A percentile compares a stretch with the other conserved stretches of the same genome.
Conservation (phyloP, 1,140 invertebrate genomes). For the Drosophila varians region DNA sequence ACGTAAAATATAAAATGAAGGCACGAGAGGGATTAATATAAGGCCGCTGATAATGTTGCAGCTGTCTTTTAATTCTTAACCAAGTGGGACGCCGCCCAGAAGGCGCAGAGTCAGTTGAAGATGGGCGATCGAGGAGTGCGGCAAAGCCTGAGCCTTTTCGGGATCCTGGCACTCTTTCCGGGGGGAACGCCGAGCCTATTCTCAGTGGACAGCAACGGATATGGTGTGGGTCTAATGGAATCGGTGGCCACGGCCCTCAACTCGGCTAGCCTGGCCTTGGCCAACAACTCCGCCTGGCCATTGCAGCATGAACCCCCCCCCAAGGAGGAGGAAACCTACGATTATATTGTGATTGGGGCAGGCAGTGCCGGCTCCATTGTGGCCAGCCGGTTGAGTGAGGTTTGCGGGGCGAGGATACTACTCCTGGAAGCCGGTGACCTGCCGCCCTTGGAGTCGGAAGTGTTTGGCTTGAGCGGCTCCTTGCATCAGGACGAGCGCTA, state of each 20-base stretch:
- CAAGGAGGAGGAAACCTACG: slow-evolving; percentile 63
- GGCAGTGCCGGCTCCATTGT: slow-evolving; percentile 87
- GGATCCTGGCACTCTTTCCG: neutral
- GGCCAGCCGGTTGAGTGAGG: slow-evolving; percentile 75
- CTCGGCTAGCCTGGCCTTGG: slow-evolving; percentile 84
- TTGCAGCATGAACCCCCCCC: slow-evolving; percentile 83
- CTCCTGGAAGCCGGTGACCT: slow-evolving; percentile 78
- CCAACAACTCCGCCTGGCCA: slow-evolving; percentile 84
- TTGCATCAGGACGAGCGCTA: slow-evolving; percentile 54
- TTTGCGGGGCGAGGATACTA: slow-evolving; percentile 69
- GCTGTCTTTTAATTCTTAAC: no score
- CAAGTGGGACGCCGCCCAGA: no score
- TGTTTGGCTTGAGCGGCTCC: slow-evolving; percentile 36
- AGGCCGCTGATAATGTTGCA: neutral
- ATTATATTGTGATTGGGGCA: slow-evolving; percentile 86
- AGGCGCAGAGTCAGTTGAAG: neutral
- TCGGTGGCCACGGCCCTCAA: slow-evolving; percentile 84
- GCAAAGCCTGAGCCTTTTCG: neutral
- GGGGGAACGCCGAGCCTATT: neutral
- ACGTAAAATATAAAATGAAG: no score
- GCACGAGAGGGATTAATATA: no score
- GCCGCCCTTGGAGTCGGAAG: slow-evolving; percentile 55
- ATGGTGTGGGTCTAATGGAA: slow-evolving; percentile 85
- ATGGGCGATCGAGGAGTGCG: neutral
- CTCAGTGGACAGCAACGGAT: slow-evolving; percentile 45